phyloP scores from a whole-genome alignment of 2,888 invertebrate genomes.

The Caenorhabditis sp. region DNA sequence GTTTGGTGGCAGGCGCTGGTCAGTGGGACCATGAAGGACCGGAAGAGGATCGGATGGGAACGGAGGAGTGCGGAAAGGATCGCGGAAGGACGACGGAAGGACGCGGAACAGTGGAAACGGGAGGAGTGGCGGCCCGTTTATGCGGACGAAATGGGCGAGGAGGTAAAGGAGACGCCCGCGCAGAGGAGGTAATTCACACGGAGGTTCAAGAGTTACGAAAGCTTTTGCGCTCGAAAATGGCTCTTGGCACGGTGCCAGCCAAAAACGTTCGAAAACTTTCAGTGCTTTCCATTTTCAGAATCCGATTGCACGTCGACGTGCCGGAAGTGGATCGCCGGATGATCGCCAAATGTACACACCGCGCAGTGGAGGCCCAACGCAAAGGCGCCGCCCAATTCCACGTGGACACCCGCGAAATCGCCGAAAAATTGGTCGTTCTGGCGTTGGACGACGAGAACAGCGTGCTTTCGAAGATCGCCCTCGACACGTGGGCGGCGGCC shows the following conservation, averaged over 20 bases:
- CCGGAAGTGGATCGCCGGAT: background rate
- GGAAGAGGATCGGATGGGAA: slow-evolving; percentile 10
- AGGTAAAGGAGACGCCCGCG: slow-evolving; percentile 4
- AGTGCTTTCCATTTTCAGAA: slow-evolving; percentile 11
- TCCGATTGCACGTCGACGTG: background rate
- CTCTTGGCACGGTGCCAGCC: too few species aligned
- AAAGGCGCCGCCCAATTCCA: background rate
- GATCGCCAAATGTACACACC: background rate
- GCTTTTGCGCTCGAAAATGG: too few species aligned
- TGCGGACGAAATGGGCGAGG: slow-evolving; percentile 23
- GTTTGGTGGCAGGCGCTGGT: slow-evolving; percentile 47
- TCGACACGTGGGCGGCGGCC: slow-evolving; percentile 24
- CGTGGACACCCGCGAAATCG: background rate
- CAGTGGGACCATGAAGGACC: slow-evolving; percentile 11
- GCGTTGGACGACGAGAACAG: slow-evolving; percentile 22
- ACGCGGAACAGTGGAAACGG: too few species aligned
- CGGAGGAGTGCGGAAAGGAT: slow-evolving; percentile 23
- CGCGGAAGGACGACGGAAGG: slow-evolving; percentile 14
- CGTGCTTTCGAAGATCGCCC: slow-evolving; percentile 20
- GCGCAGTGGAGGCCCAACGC: background rate
- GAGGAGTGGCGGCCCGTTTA: slow-evolving; percentile 18
- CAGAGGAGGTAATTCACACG: slow-evolving; percentile 24
- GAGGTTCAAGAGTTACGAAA: too few species aligned
- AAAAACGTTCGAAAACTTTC: background rate
- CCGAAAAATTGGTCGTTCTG: slow-evolving; percentile 7